Conservation (phyloP, 2,113 vertebrate species). For the Colaptes auratus region DNA sequence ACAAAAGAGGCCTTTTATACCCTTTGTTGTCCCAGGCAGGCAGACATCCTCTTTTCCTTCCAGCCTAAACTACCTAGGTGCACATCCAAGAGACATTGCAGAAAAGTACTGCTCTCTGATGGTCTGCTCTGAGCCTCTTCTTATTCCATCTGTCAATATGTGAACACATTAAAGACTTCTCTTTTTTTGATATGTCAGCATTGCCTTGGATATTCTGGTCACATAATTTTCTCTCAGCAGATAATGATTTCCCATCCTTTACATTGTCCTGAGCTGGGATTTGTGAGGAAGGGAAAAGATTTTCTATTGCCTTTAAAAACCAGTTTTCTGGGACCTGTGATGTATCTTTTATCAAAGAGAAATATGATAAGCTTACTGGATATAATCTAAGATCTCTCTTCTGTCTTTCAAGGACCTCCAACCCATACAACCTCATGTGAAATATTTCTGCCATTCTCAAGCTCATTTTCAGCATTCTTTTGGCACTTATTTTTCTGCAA, state of each 20-base stretch:
- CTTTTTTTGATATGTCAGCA: not conserved
- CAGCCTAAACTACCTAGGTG: not conserved
- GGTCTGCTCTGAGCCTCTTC: not conserved
- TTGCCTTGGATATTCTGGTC: not conserved
- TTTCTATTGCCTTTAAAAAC: not conserved
- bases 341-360: conserved; percentile 1
- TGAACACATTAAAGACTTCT: conserved; percentile 12
- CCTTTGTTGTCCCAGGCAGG: not conserved
- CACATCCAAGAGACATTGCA: not conserved
- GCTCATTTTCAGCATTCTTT: not conserved
- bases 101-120: not conserved
- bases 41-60: not conserved
- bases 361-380: not conserved
- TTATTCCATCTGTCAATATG: not conserved
- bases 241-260: conserved; percentile 15
- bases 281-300: not conserved
- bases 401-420: not conserved
- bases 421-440: not conserved
- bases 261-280: not conserved
- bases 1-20: not conserved
- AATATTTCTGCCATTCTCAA: not conserved
- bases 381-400: not conserved
- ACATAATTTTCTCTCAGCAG: not conserved
- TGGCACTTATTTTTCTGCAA: not conserved
- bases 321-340: not conserved